phyloP scores from a whole-genome alignment of 2,888 invertebrate species.

The Helobdella robusta region DNA sequence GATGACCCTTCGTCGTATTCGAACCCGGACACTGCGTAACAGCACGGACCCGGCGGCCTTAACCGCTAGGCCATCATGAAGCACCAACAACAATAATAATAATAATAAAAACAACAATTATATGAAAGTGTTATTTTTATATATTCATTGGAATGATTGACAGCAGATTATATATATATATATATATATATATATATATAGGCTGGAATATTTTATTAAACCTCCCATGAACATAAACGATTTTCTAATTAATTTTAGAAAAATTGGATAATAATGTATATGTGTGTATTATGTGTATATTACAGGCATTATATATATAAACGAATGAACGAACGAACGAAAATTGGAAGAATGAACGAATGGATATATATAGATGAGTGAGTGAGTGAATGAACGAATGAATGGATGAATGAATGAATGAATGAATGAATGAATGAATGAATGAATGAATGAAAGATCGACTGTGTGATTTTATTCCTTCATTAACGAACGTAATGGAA shows the following conservation, averaged over 20 bases:
- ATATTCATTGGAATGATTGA: not conserved
- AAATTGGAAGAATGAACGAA: too few species aligned
- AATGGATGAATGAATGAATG: too few species aligned
- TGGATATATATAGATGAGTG: not conserved
- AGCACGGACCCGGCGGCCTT: not conserved
- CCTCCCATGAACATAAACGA: too few species aligned
- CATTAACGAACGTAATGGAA: too few species aligned
- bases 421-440: not conserved
- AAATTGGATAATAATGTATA: not conserved
- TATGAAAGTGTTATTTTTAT: not conserved
- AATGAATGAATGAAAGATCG: too few species aligned
- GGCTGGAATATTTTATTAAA: too few species aligned
- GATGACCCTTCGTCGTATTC: too few species aligned
- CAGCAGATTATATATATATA: too few species aligned
- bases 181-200: too few species aligned
- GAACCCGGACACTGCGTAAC: not conserved
- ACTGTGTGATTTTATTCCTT: too few species aligned
- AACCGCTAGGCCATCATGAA: not conserved
- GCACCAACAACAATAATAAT: not conserved
- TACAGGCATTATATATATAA: not conserved
- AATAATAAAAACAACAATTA: not conserved
- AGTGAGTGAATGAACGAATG: slow-evolving; percentile 1
- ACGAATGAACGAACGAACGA: not conserved
- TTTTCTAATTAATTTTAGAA: too few species aligned
- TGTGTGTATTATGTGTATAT: not conserved